Evolutionary conservation across 2,797 vertebrate species (phyloP), one percentile per base, ranked within the genome.

Genomic region (Dicrostonyx torquatus): DNA sequence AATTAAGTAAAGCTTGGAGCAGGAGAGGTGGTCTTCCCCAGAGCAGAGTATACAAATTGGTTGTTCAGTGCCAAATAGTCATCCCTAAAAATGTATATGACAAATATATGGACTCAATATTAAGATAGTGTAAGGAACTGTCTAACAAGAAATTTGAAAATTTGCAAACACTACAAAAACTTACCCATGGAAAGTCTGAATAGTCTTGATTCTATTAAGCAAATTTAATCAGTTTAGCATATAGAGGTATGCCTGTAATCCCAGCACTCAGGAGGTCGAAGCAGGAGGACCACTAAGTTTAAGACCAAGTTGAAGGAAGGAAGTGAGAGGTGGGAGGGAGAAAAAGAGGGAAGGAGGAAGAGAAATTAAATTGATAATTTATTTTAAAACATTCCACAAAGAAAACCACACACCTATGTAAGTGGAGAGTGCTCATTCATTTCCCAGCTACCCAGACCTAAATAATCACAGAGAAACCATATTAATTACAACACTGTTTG

Each of bases 101-200:
- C 48, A 78, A 78, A 22, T 78, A 12, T 53, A 53, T 7, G 34
- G 18, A 53, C 5, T n/a, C 76, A 53, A 55, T 48, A 68, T 58
- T 40, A 84, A 91, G 17, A 64, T 66, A 68, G 58, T 76, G 80
- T 50, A 10, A 95, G 85, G 43, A 82, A 76, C 14, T 72, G 26
- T 64, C 64, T 22, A 48, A 24, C 12, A 86, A 70, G 40, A 95
- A 84, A 90, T 76, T 70, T 95, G 73, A 82, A 91, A 85, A 87
- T 20, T 77, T 58, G 15, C 72, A 72, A 92, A 83, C 7, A 62
- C 17, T 62, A 87, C 13, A 82, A 89, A 91, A 96, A 77, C 26
- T 85, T 29, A 89, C 68, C 50, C 48, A 87, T 48, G n/a, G 34
- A 84, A 91, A 78, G 77, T 48, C 24, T 78, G 48, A 75, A 82